Conservation (phyloP, 2,888 invertebrate species). For the Ecdyonurus torrentis region DNA sequence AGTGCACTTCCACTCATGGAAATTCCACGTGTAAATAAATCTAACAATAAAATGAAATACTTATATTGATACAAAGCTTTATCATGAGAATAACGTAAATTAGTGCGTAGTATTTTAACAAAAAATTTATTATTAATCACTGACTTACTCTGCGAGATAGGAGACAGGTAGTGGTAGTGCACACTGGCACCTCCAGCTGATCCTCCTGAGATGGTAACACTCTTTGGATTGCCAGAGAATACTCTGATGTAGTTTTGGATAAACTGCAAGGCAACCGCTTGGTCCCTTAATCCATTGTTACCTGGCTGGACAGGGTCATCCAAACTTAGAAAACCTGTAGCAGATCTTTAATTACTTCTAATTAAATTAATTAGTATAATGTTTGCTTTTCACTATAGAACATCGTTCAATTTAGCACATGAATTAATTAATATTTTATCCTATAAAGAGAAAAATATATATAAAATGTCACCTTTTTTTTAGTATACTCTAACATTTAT, state of each 20-base stretch:
- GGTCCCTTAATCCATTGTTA: conserved; percentile 59
- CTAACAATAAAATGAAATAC: conserved; percentile 19
- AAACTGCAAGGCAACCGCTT: conserved; percentile 51
- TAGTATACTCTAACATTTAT: no score
- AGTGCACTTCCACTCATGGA: conserved; percentile 54
- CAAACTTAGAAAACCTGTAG: conserved; percentile 54
- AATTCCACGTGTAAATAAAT: conserved; percentile 41
- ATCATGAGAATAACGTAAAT: no score
- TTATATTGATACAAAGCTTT: no score
- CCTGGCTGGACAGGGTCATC: conserved; percentile 49
- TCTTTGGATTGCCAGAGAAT: conserved; percentile 55
- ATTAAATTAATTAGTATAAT: no score
- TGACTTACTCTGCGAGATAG: conserved; percentile 18
- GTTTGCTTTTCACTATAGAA: no score
- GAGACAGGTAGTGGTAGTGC: conserved; percentile 45
- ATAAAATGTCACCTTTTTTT: no score
- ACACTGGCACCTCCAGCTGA: conserved; percentile 62
- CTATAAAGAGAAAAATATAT: no score
- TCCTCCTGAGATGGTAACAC: conserved; percentile 47
- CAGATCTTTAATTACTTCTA: no score
- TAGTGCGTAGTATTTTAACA: no score
- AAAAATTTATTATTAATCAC: no score
- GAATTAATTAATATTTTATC: no score
- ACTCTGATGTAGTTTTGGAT: conserved; percentile 44
- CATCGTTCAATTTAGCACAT: no score